Conservation (phyloP, 2,888 invertebrate species). For the Harmothoe impar region DNA sequence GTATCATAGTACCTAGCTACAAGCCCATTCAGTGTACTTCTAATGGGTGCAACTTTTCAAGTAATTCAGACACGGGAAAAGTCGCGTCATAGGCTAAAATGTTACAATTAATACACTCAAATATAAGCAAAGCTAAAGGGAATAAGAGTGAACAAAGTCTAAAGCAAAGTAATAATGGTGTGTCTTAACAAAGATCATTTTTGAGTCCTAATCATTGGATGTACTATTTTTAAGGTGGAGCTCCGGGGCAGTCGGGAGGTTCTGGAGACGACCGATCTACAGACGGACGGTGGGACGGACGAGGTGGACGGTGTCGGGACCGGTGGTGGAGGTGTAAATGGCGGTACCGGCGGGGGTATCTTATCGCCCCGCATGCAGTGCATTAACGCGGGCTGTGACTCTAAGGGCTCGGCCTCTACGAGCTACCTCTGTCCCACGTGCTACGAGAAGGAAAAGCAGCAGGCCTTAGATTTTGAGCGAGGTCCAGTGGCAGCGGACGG, state of each 20-base stretch:
- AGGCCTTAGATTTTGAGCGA: constrained; percentile 74
- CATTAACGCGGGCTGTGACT: constrained; percentile 84
- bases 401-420: constrained; percentile 84
- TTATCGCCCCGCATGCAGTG: constrained; percentile 77
- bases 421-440: constrained; percentile 85
- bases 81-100: no score
- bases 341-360: neutral
- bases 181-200: no score
- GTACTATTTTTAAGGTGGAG: no score
- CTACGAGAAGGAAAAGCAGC: constrained; percentile 84
- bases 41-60: no score
- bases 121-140: no score
- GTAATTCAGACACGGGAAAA: no score
- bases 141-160: no score
- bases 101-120: no score
- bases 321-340: neutral
- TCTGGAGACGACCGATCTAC: constrained; percentile 71
- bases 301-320: constrained; percentile 4
- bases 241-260: constrained; percentile 70
- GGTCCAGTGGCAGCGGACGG: constrained; percentile 66
- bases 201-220: no score
- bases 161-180: no score
- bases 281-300: neutral
- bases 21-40: no score
- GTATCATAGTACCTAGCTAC: no score